Base-by-base conservation (phyloP, 2,888 invertebrate species). In the Nomada ruficornis region DNA sequence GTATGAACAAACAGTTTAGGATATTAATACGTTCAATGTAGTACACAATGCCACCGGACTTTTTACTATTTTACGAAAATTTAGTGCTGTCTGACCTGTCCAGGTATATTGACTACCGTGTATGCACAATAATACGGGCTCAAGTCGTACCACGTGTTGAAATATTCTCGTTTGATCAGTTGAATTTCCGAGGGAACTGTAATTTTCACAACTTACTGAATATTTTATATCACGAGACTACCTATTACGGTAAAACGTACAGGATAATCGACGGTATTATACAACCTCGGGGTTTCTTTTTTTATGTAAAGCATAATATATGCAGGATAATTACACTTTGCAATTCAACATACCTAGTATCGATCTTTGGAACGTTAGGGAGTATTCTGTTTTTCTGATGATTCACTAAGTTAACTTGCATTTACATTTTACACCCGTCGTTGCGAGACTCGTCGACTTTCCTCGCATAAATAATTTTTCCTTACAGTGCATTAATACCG, bases 121-220 rank as follows among this genome's bases (percentile, higher is more conserved):
- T 97, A 93, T 0, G 98, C 97, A 11, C 95, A 95, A 92, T 97
- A 98, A 91, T 98, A 98, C 0, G 98, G 96, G 90, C 96, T 96
- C 26, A 98, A 92, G 2, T 96, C 95, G 91, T 98, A 98, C 98
- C 98, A 98, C 65, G 97, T 95, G 93, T 98, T 98, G 91, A 98
- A 98, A 90, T 97, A 96, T 91, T 98, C 98, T 65, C 97, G 94
- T 92, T 97, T 97, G 13, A 98, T 93, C 23, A 97, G 94, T 87
- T 96, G 96, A 0, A 98, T 96, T 94, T 98, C 97, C 60, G 94
- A 95, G 23, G 98, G 98, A 95, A 97, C 98, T 98, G 94, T 47
- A 95, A 88, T 47, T 72, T 52, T 2, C 42, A 55, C 15, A 73
- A 50, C 11, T 23, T 3, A 13, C 36, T n/a, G 11, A 36, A 52